phyloP scores from a whole-genome alignment of 2,888 invertebrate genomes.

The Cryptocephalus moraei region DNA sequence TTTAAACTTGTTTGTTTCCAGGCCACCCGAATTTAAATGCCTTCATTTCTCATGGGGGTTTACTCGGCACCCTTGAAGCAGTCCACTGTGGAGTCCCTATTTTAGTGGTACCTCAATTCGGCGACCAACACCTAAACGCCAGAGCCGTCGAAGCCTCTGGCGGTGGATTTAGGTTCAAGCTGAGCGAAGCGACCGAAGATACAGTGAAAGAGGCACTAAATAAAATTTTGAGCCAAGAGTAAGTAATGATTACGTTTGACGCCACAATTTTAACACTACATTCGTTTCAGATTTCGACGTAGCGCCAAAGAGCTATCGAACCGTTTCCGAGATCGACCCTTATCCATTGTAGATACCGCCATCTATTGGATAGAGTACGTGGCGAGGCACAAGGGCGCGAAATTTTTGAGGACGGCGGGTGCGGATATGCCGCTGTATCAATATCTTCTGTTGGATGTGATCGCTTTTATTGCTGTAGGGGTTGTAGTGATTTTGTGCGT shows the following conservation, averaged over 20 bases:
- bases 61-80: slow-evolving; percentile 59
- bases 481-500: no score
- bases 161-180: slow-evolving; percentile 47
- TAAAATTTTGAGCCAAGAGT: neutral
- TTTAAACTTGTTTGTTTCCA: slow-evolving; percentile 23
- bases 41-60: slow-evolving; percentile 59
- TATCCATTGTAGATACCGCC: slow-evolving; percentile 48
- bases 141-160: slow-evolving; percentile 49
- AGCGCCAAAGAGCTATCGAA: slow-evolving; percentile 38
- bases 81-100: slow-evolving; percentile 56
- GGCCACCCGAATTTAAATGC: slow-evolving; percentile 58
- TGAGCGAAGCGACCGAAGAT: slow-evolving; percentile 46
- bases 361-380: slow-evolving; percentile 60
- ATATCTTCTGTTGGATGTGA: slow-evolving; percentile 44
- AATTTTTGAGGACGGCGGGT: slow-evolving; percentile 43
- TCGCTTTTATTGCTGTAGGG: slow-evolving; percentile 28
- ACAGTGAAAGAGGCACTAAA: slow-evolving; percentile 35
- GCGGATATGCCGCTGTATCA: slow-evolving; percentile 47
- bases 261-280: no score
- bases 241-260: neutral
- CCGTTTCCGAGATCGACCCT: slow-evolving; percentile 45
- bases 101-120: slow-evolving; percentile 57
- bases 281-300: slow-evolving; percentile 25
- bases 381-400: slow-evolving; percentile 46
- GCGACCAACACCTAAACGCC: slow-evolving; percentile 60